phyloP scores from a whole-genome alignment of 2,797 vertebrate genomes.

The Hirundo rustica region DNA sequence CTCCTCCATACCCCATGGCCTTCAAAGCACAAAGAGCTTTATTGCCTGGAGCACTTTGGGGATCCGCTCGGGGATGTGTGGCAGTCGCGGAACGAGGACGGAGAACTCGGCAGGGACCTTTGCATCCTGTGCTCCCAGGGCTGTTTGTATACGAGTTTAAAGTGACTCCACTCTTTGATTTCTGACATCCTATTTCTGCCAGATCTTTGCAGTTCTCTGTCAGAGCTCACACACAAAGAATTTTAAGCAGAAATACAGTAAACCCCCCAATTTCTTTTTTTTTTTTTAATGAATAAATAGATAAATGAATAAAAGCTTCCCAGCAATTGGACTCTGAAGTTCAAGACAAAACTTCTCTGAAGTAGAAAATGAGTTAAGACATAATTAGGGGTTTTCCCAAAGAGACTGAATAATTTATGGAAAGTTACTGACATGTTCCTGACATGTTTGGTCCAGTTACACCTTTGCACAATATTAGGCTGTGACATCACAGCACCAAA shows the following conservation, averaged over 20 bases:
- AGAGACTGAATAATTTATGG: slow-evolving; percentile 66
- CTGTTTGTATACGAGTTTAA: background rate
- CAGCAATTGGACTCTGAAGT: slow-evolving; percentile 5
- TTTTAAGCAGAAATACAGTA: background rate
- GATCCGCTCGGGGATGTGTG: background rate
- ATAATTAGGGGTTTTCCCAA: slow-evolving; percentile 70
- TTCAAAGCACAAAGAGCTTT: slow-evolving; percentile 76
- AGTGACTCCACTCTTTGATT: background rate
- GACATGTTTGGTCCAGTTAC: slow-evolving; percentile 64
- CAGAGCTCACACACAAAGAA: background rate
- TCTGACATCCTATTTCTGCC: background rate
- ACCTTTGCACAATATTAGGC: slow-evolving; percentile 34
- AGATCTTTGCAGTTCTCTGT: background rate
- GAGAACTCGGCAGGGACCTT: background rate
- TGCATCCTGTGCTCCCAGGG: background rate
- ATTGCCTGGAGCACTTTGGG: slow-evolving; percentile 39
- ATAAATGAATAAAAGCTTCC: background rate
- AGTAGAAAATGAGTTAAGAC: slow-evolving; percentile 65
- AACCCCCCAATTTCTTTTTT: background rate
- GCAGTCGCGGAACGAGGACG: background rate
- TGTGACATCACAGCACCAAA: slow-evolving; percentile 50
- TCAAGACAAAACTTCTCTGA: slow-evolving; percentile 54
- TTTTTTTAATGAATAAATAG: background rate
- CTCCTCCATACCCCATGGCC: slow-evolving; percentile 59
- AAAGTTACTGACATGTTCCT: slow-evolving; percentile 69